These are phyloP conservation scores for Mycogona germanica DNA, from an alignment of 2,888 invertebrate genomes.

Conservation along the genomic window DNA sequence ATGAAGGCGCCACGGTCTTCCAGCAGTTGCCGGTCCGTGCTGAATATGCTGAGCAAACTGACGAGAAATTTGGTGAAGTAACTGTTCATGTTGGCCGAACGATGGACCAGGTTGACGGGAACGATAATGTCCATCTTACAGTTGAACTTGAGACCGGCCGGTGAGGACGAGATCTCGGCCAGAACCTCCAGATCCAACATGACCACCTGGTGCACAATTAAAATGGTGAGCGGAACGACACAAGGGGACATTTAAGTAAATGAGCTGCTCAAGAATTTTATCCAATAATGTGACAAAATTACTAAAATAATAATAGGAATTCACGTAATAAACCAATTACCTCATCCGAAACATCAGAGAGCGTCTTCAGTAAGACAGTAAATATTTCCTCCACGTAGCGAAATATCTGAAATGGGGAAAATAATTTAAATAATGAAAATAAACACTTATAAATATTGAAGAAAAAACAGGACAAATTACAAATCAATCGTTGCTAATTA, in stretches of 20 bases:
- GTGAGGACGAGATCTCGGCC: slow-evolving; percentile 48
- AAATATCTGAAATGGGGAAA: slow-evolving; percentile 37
- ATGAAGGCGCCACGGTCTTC: slow-evolving; percentile 92
- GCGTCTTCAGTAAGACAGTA: slow-evolving; percentile 59
- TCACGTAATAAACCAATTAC: slow-evolving; percentile 25
- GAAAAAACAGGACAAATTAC: not conserved
- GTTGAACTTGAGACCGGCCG: slow-evolving; percentile 22
- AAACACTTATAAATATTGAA: slow-evolving; percentile 1
- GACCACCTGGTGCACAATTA: slow-evolving; percentile 48
- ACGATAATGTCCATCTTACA: slow-evolving; percentile 22
- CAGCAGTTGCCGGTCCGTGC: slow-evolving; percentile 67
- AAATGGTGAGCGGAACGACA: not conserved
- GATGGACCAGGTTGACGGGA: slow-evolving; percentile 17
- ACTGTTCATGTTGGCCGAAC: slow-evolving; percentile 25
- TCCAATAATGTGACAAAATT: slow-evolving; percentile 7
- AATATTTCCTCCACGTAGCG: slow-evolving; percentile 43
- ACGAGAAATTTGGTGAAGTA: slow-evolving; percentile 78
- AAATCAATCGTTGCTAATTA: not conserved
- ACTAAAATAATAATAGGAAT: not conserved
- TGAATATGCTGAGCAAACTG: slow-evolving; percentile 70
- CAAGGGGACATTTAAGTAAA: not conserved
- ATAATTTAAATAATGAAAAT: slow-evolving; percentile 3
- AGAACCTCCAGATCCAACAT: slow-evolving; percentile 85
- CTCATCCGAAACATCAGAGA: slow-evolving; percentile 88
- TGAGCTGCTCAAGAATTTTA: not conserved